A percentile compares a stretch with the other conserved stretches of the same genome.
Conservation (phyloP, 1,140 invertebrate genomes). For the Pteromalus puparum region DNA sequence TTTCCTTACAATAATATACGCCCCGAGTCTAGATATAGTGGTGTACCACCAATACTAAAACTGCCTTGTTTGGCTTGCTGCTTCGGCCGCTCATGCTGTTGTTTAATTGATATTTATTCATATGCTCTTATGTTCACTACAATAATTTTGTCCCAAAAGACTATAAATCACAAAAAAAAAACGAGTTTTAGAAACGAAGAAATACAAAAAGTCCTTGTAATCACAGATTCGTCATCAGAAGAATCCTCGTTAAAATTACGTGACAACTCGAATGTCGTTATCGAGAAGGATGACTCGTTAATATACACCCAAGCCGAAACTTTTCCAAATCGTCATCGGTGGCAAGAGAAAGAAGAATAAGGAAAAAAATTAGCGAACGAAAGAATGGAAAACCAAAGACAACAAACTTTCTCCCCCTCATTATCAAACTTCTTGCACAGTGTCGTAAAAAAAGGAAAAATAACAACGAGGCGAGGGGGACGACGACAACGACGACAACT, state of each 20-base stretch:
- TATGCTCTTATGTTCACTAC: too few relatives aligned
- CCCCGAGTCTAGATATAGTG: too few relatives aligned
- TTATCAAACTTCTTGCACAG: conserved; percentile 41
- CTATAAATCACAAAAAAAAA: too few relatives aligned
- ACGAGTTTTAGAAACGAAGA: too few relatives aligned
- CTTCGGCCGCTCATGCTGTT: too few relatives aligned
- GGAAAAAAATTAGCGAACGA: not conserved
- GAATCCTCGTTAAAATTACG: not conserved
- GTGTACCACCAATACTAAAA: too few relatives aligned
- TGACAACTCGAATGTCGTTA: not conserved
- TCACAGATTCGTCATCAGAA: too few relatives aligned
- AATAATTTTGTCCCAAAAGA: too few relatives aligned
- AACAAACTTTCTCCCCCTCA: conserved; percentile 31
- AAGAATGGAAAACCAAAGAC: not conserved
- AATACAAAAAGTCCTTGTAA: too few relatives aligned
- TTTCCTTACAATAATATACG: too few relatives aligned
- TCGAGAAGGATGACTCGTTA: not conserved
- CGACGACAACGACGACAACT: not conserved
- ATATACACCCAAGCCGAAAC: not conserved
- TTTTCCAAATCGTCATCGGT: not conserved
- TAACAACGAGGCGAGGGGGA: not conserved
- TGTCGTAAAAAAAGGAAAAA: conserved; percentile 19
- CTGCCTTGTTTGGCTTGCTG: too few relatives aligned
- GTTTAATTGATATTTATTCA: too few relatives aligned
- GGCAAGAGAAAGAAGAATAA: not conserved